Base-by-base conservation (phyloP, 2,113 vertebrate genomes). In the Alethe diademata region DNA sequence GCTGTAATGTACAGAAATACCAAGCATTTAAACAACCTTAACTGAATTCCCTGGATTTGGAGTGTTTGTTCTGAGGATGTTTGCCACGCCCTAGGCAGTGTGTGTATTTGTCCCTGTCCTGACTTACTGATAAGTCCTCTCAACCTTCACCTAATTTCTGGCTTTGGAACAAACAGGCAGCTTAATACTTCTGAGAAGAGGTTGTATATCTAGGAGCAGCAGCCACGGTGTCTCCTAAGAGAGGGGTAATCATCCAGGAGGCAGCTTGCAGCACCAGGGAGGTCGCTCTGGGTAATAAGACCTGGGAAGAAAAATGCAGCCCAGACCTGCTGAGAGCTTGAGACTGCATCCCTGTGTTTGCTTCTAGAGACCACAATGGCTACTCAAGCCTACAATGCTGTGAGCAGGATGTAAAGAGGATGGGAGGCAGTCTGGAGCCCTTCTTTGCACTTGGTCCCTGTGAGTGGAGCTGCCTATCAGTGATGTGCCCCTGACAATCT, bases 181-280 rank as follows among this genome's bases (percentile, higher is more conserved):
- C 36, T 86, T 43, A 36, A 3, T 61, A 57, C 48, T 86, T 78
- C 40, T 53, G 51, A 67, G 24, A 40, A 26, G 31, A 94, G 31
- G 18, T 25, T 61, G 56, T 42, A 6, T 42, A n/a, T 61, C 54
- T 38, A 20, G 35, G 1, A 0, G 6, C 47, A 62, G 43, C 33
- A 61, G 23, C n/a, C 31, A 3, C 1, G 0, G 29, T 13, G 57
- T 53, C 53, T 75, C 35, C 65, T 61, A 23, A 50, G 38, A 57
- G 62, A 0, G 0, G 8, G 7, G 18, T 1, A 56, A 16, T 31
- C 4, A 0, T 19, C 0, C 0, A 19, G 36, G 16, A 75, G 62
- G 28, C 40, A 64, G 43, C 48, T 48, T 86, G 54, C 42, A 62
- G 42, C 53, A 62, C 36, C 28, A 57, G 17, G 28, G 25, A 80